Evolutionary conservation across 2,113 vertebrate genomes (phyloP).

Genomic region (Thamnophis sirtalis): DNA sequence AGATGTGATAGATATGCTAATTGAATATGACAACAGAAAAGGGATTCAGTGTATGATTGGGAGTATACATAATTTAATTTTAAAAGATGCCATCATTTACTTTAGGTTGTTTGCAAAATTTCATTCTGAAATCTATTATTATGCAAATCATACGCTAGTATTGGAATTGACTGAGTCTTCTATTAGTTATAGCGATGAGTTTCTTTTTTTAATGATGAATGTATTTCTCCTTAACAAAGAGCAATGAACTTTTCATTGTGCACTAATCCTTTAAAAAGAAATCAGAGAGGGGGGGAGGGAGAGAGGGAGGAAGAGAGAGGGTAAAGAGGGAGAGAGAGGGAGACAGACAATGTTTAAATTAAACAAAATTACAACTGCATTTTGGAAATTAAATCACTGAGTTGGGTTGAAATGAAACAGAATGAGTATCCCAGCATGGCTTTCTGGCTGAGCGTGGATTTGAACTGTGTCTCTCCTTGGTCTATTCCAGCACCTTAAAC

Average conservation of each 20-base stretch:
- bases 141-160: constrained; percentile 74
- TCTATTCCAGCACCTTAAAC: background rate
- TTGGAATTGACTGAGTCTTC: constrained; percentile 74
- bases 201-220: background rate
- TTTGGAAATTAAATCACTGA: background rate
- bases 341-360: background rate
- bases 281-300: background rate
- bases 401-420: background rate
- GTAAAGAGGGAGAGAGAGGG: background rate
- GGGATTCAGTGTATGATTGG: constrained; percentile 58
- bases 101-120: constrained; percentile 73
- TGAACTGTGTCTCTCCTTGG: background rate
- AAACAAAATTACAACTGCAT: background rate
- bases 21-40: constrained; percentile 60
- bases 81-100: constrained; percentile 70
- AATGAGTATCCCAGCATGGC: background rate
- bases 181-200: constrained; percentile 62
- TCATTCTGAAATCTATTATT: constrained; percentile 81
- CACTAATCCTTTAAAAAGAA: constrained; percentile 66
- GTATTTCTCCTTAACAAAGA: constrained; percentile 57
- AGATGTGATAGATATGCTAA: constrained; percentile 63
- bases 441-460: background rate
- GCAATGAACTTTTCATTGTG: constrained; percentile 71
- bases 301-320: no score
- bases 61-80: constrained; percentile 70